These are phyloP conservation scores for Meriones unguiculatus DNA, from an alignment of 2,113 vertebrate species.

Conservation along the genomic window DNA sequence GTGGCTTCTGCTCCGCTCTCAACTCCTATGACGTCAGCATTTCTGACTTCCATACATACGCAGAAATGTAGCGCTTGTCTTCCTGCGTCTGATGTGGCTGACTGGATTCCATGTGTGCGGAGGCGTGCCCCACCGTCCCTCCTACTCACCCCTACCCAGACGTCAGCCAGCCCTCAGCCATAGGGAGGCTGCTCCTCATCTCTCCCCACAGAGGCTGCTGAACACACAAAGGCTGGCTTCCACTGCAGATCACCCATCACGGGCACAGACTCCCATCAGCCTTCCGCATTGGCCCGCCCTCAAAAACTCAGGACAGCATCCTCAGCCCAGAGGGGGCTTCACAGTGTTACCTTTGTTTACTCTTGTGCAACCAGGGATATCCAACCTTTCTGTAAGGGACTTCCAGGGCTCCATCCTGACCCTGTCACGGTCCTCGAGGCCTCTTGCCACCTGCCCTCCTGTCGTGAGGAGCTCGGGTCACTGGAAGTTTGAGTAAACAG, in stretches of 20 bases:
- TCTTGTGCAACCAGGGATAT: slow-evolving; percentile 5
- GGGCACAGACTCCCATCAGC: too few relatives aligned
- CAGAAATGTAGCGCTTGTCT: too few relatives aligned
- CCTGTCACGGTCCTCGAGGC: not conserved
- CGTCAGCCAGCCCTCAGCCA: not conserved
- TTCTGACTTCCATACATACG: not conserved
- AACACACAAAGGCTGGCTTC: not conserved
- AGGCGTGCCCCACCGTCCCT: accelerated
- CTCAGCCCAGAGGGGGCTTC: not conserved
- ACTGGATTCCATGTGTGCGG: too few relatives aligned
- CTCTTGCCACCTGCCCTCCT: not conserved
- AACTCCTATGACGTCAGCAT: not conserved
- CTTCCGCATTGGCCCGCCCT: not conserved
- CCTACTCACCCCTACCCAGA: not conserved
- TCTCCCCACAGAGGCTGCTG: accelerated
- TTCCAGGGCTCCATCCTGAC: not conserved
- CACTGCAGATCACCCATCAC: not conserved
- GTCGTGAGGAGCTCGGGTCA: not conserved
- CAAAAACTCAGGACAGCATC: not conserved
- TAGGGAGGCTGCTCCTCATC: not conserved
- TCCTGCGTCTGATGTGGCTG: not conserved
- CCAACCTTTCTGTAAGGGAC: not conserved
- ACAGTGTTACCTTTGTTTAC: not conserved
- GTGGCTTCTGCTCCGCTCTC: not conserved
- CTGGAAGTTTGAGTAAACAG: slow-evolving; percentile 68